These are phyloP conservation scores for Pollicipes pollicipes DNA, from an alignment of 1,140 invertebrate species.

Conservation along the genomic window DNA sequence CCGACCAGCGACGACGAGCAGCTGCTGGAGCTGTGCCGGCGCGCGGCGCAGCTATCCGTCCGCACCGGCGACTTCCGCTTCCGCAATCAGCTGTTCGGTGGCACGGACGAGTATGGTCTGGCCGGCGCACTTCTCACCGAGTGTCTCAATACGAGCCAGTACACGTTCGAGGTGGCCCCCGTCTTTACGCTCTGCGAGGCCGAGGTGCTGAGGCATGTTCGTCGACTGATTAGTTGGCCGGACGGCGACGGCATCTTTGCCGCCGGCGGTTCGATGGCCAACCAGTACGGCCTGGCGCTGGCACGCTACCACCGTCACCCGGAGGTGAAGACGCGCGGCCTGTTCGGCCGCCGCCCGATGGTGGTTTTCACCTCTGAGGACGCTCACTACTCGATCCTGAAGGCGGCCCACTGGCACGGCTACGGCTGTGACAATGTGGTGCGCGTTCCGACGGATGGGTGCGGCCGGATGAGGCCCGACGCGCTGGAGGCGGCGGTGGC, in stretches of 20 bases:
- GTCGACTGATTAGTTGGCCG: conserved; percentile 62
- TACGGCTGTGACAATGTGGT: conserved; percentile 63
- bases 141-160: conserved; percentile 67
- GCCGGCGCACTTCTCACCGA: conserved; percentile 69
- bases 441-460: conserved; percentile 43
- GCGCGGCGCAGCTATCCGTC: conserved; percentile 46
- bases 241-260: conserved; percentile 81
- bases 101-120: conserved; percentile 66
- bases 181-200: conserved; percentile 70
- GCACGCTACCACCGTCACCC: conserved; percentile 60
- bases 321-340: conserved; percentile 51
- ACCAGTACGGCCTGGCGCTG: conserved; percentile 82
- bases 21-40: conserved; percentile 41
- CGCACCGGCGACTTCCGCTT: conserved; percentile 52
- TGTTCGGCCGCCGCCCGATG: conserved; percentile 45
- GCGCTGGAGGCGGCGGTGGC: conserved; percentile 14
- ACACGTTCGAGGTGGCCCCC: conserved; percentile 80
- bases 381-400: conserved; percentile 90
- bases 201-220: conserved; percentile 59
- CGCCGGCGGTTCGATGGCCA: conserved; percentile 86
- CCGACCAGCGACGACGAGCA: conserved; percentile 42
- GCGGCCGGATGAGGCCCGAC: conserved; percentile 50
- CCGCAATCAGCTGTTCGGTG: conserved; percentile 54
- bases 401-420: conserved; percentile 47
- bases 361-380: conserved; percentile 71